Percentiles rank a stretch among this genome's conserved stretches.
phyloP scores from a whole-genome alignment of 2,797 vertebrate species.

The Pipistrellus kuhlii region DNA sequence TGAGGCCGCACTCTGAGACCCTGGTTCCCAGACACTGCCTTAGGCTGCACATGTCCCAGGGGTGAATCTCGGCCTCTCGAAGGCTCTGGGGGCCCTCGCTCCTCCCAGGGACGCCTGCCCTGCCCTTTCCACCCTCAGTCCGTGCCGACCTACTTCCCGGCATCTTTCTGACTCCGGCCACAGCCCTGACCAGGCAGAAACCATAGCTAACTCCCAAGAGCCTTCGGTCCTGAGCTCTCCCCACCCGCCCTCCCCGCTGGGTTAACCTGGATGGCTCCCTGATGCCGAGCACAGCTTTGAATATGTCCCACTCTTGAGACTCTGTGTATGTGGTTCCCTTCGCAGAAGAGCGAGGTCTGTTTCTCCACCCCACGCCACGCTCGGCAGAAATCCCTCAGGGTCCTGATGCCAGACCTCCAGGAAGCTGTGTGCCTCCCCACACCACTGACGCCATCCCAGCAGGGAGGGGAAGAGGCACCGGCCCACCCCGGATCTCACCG shows the following conservation, averaged over 20 bases:
- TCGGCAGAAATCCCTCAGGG: background rate
- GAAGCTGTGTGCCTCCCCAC: background rate
- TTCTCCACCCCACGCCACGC: background rate
- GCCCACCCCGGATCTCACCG: background rate
- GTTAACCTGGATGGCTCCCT: background rate
- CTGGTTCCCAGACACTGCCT: background rate
- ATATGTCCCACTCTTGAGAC: background rate
- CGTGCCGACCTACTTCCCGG: background rate
- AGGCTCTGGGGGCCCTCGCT: background rate
- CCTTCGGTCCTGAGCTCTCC: background rate
- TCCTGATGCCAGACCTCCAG: background rate
- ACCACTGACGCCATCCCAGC: background rate
- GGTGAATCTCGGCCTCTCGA: background rate
- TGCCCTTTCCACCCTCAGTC: background rate
- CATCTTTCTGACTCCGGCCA: background rate
- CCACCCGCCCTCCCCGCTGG: background rate
- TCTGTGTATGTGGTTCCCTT: background rate
- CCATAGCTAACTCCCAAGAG: background rate
- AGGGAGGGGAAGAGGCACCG: background rate
- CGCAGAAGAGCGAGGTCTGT: background rate
- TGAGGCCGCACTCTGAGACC: conserved; percentile 16
- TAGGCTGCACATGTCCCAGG: background rate
- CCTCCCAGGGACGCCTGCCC: background rate
- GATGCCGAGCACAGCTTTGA: background rate
- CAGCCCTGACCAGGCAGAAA: background rate